Percentiles rank a stretch among this genome's conserved stretches.
Evolutionary conservation across 2,113 vertebrate species (phyloP).

Genomic region (Pyxicephalus adspersus): DNA sequence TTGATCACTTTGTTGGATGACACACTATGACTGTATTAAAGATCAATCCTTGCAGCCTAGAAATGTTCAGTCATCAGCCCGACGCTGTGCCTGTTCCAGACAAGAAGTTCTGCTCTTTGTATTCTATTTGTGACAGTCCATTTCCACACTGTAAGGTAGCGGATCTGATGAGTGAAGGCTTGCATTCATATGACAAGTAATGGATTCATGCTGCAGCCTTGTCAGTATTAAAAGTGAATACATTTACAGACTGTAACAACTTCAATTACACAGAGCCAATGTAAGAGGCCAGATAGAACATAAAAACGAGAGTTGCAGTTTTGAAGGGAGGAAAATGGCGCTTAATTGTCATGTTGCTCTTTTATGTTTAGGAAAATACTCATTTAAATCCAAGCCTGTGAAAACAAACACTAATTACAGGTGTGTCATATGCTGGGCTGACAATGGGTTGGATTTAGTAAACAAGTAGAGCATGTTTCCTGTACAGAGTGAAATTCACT

Average conservation of each 20-base stretch:
- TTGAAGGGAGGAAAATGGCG: not conserved
- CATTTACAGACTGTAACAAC: conserved; percentile 8
- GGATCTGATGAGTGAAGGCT: not conserved
- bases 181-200: not conserved
- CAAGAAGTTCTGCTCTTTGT: not conserved
- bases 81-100: not conserved
- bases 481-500: no score
- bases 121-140: not conserved
- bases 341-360: not conserved
- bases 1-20: not conserved
- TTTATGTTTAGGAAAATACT: conserved; percentile 1
- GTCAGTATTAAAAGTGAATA: not conserved
- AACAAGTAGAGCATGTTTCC: no score
- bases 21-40: not conserved
- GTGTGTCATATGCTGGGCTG: not conserved
- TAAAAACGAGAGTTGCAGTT: not conserved
- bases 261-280: not conserved
- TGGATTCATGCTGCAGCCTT: not conserved
- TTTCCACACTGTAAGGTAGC: conserved; percentile 15
- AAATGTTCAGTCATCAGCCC: not conserved
- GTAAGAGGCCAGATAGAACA: not conserved
- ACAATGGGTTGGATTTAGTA: no score
- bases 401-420: not conserved
- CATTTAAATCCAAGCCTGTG: not conserved
- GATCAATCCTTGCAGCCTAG: not conserved